phyloP scores from a whole-genome alignment of 2,888 invertebrate genomes.

The Peribatodes rhomboidaria region DNA sequence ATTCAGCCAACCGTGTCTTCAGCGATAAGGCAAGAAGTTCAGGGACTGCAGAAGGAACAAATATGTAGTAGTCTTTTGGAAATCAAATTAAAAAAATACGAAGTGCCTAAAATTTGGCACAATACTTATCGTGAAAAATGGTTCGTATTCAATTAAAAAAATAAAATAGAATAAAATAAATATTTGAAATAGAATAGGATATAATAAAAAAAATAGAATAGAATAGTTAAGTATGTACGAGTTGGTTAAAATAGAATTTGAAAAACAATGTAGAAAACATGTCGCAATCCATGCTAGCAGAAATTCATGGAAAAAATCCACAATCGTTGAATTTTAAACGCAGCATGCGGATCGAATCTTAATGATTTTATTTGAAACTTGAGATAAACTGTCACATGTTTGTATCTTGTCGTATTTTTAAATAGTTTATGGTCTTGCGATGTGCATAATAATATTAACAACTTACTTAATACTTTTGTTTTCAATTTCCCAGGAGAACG shows the following conservation, averaged over 20 bases:
- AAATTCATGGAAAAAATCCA: conserved; percentile 36
- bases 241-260: too few species aligned
- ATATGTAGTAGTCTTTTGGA: not conserved
- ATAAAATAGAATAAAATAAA: too few species aligned
- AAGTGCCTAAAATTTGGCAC: not conserved
- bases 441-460: too few species aligned
- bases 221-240: too few species aligned
- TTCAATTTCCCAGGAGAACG: too few species aligned
- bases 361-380: conserved; percentile 46
- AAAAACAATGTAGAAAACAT: not conserved
- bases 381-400: conserved; percentile 27
- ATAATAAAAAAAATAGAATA: too few species aligned
- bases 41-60: conserved; percentile 20
- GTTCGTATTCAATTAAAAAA: too few species aligned
- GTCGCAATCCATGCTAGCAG: not conserved
- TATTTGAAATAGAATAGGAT: too few species aligned
- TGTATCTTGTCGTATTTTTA: too few species aligned
- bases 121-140: too few species aligned
- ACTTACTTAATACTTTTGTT: too few species aligned
- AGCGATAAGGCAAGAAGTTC: conserved; percentile 41
- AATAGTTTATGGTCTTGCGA: too few species aligned
- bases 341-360: conserved; percentile 41
- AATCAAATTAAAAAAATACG: not conserved
- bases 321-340: conserved; percentile 40
- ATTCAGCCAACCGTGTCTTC: conserved; percentile 61